A percentile compares a stretch with the other conserved stretches of the same genome.
Conservation (phyloP, 2,113 vertebrate genomes). For the Podarcis muralis region DNA sequence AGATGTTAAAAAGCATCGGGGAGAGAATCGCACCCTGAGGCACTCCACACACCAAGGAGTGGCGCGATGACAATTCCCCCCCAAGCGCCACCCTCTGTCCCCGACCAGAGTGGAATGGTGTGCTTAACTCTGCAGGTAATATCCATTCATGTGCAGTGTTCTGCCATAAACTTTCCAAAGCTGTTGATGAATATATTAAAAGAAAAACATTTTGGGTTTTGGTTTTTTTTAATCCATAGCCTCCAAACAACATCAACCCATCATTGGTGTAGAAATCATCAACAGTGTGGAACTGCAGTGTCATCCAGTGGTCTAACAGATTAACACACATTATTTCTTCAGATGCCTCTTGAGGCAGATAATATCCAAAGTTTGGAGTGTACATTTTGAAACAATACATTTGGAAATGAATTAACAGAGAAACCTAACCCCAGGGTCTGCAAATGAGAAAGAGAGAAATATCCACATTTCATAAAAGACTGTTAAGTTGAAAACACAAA, state of each 20-base stretch:
- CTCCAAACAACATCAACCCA: not conserved
- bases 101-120: too few relatives aligned
- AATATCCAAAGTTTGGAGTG: not conserved
- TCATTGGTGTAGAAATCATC: slow-evolving; percentile 9
- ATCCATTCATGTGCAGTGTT: accelerated
- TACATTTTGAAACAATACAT: not conserved
- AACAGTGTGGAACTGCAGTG: slow-evolving; percentile 49
- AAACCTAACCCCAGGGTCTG: not conserved
- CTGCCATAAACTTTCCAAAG: not conserved
- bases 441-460: not conserved
- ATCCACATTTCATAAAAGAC: not conserved
- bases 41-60: too few relatives aligned
- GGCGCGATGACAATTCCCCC: too few relatives aligned
- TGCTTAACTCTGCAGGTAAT: not conserved
- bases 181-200: not conserved
- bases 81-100: too few relatives aligned
- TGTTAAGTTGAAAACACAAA: not conserved
- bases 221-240: not conserved
- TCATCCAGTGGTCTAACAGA: slow-evolving; percentile 37
- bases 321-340: slow-evolving; percentile 37
- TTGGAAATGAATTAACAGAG: not conserved
- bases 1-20: too few relatives aligned
- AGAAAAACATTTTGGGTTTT: not conserved
- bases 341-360: slow-evolving; percentile 10
- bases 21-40: too few relatives aligned